Evolutionary conservation across 2,797 vertebrate genomes (phyloP).

Genomic region (Arremon aurantiirostris): DNA sequence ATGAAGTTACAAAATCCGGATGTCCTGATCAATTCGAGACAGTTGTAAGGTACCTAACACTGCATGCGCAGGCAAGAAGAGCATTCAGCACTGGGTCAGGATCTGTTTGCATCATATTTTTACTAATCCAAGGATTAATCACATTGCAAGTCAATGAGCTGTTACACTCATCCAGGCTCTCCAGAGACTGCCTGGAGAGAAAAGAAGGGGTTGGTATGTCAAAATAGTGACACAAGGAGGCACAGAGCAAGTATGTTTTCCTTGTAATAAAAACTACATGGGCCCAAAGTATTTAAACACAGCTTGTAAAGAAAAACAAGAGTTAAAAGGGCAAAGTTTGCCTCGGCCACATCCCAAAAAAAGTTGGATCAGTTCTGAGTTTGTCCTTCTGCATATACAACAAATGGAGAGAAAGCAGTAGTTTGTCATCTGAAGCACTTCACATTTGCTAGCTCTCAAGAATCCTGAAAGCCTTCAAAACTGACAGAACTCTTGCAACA

Average conservation of each 20-base stretch:
- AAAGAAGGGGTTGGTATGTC: background rate
- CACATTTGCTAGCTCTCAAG: background rate
- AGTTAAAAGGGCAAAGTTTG: background rate
- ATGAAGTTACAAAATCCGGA: slow-evolving; percentile 77
- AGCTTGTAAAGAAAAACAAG: slow-evolving; percentile 15
- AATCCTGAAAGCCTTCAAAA: background rate
- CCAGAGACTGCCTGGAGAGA: background rate
- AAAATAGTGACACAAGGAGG: background rate
- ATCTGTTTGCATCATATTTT: slow-evolving; percentile 68
- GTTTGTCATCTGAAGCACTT: background rate
- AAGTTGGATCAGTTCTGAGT: background rate
- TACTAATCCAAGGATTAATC: slow-evolving; percentile 71
- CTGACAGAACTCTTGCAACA: background rate
- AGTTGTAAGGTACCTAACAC: slow-evolving; percentile 69
- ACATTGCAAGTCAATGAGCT: slow-evolving; percentile 60
- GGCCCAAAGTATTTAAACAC: background rate
- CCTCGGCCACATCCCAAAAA: background rate
- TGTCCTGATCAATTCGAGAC: slow-evolving; percentile 76
- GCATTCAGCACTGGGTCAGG: slow-evolving; percentile 50
- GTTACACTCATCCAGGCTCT: slow-evolving; percentile 35
- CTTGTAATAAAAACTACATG: background rate
- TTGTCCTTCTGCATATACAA: background rate
- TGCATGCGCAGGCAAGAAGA: slow-evolving; percentile 55
- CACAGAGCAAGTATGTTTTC: background rate
- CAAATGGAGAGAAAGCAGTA: background rate